Evolutionary conservation across 2,797 vertebrate species (phyloP).

Genomic region (Triplophysa yarkandensis): DNA sequence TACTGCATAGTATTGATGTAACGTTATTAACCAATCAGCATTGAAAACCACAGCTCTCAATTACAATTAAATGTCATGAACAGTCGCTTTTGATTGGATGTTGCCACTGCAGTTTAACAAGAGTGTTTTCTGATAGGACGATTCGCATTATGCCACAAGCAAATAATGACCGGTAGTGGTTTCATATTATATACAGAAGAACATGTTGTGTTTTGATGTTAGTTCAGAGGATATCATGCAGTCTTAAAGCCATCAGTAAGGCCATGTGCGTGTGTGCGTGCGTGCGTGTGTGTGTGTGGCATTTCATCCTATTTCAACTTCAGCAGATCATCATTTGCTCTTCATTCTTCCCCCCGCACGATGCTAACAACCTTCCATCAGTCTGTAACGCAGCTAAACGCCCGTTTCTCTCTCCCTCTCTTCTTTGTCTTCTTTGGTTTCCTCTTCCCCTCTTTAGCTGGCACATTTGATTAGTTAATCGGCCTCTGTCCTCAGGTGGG

Average conservation of each 20-base stretch:
- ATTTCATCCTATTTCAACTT: constrained; percentile 18
- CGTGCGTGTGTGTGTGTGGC: too few species aligned
- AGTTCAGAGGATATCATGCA: neutral
- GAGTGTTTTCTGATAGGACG: neutral
- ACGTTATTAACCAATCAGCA: neutral
- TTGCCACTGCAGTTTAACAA: neutral
- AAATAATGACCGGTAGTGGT: neutral
- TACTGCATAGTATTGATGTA: neutral
- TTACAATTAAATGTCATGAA: neutral
- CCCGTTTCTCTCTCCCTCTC: constrained; percentile 27
- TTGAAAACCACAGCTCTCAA: neutral
- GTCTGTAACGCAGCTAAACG: constrained; percentile 9
- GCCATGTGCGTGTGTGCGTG: neutral
- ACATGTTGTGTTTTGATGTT: neutral
- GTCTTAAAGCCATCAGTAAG: neutral
- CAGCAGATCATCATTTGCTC: constrained; percentile 15
- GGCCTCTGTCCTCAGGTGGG: constrained; percentile 97
- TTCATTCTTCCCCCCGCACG: constrained; percentile 14
- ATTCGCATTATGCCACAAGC: neutral
- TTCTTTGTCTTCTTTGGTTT: constrained; percentile 56
- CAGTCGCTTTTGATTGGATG: neutral
- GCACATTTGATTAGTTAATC: constrained; percentile 84
- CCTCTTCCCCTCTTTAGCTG: constrained; percentile 77
- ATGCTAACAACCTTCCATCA: constrained; percentile 22
- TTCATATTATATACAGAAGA: neutral